Percentiles rank a stretch among this genome's conserved stretches.
Evolutionary conservation across 2,888 invertebrate species (phyloP).

Genomic region (Piscicola geometra): DNA sequence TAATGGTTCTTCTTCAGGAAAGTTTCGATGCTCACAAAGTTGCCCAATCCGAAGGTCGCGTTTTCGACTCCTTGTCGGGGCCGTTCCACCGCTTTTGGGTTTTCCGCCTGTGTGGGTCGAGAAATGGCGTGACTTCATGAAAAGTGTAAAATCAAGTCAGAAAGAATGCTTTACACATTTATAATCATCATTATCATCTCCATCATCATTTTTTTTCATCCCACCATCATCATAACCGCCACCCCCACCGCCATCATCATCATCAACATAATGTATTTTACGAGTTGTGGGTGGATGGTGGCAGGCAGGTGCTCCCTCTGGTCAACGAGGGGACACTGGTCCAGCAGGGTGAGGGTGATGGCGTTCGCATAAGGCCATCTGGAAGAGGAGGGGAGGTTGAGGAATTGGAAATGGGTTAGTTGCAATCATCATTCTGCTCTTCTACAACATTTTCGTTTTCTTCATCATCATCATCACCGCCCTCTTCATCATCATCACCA

Average conservation of each 20-base stretch:
- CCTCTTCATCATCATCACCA: too few species aligned
- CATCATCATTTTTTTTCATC: background rate
- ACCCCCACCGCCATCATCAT: too few species aligned
- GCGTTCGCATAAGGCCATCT: conserved; percentile 50
- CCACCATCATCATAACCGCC: too few species aligned
- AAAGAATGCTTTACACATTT: too few species aligned
- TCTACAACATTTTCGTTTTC: too few species aligned
- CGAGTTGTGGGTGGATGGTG: conserved; percentile 1
- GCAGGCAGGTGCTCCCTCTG: conserved; percentile 4
- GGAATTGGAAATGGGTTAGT: too few species aligned
- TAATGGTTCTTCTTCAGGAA: conserved; percentile 10
- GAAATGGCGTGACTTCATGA: too few species aligned
- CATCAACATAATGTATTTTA: background rate
- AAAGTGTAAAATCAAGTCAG: too few species aligned
- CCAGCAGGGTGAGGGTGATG: conserved; percentile 49
- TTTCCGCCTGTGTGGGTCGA: background rate
- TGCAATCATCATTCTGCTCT: too few species aligned
- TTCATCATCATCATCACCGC: too few species aligned
- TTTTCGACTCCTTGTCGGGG: background rate
- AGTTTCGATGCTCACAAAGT: conserved; percentile 18
- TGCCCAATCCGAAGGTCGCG: conserved; percentile 20
- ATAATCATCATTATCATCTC: too few species aligned
- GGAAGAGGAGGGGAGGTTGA: too few species aligned
- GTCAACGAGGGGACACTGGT: conserved; percentile 47
- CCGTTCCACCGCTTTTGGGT: background rate